Percentiles rank a stretch among this genome's conserved stretches.
These are phyloP conservation scores for Falco rusticolus DNA, from an alignment of 2,797 vertebrate species.

Conservation along the genomic window DNA sequence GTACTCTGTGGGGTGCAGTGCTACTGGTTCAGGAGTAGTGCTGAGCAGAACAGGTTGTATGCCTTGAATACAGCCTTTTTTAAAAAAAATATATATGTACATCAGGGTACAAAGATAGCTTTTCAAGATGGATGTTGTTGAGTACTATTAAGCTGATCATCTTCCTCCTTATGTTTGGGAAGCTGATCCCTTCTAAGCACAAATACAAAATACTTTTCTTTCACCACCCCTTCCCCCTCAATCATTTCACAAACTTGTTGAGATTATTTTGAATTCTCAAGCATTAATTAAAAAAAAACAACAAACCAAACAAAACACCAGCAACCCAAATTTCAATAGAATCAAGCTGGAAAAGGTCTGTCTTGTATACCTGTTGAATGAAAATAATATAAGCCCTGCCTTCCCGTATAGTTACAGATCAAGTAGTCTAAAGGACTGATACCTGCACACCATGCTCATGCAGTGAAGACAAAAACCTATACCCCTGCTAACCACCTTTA, in stretches of 20 bases:
- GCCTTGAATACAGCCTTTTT: neutral
- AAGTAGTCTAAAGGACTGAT: neutral
- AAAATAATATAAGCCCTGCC: neutral
- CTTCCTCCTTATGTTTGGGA: neutral
- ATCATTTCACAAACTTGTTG: neutral
- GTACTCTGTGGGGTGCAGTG: neutral
- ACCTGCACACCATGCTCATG: neutral
- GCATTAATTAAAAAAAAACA: neutral
- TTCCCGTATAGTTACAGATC: neutral
- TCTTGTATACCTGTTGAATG: neutral
- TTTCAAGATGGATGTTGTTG: neutral
- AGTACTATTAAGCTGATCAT: neutral
- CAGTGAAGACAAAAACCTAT: neutral
- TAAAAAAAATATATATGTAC: too few relatives aligned
- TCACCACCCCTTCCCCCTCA: fast-evolving
- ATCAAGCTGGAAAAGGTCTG: neutral
- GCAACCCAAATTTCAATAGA: neutral
- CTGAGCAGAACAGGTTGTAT: neutral
- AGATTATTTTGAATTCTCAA: neutral
- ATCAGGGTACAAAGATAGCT: neutral
- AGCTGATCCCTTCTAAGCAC: neutral
- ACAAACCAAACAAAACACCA: neutral
- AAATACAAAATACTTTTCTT: neutral
- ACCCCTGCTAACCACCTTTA: neutral
- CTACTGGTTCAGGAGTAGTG: neutral